Base-by-base conservation (phyloP, 2,113 vertebrate genomes). In the Tachycineta bicolor region DNA sequence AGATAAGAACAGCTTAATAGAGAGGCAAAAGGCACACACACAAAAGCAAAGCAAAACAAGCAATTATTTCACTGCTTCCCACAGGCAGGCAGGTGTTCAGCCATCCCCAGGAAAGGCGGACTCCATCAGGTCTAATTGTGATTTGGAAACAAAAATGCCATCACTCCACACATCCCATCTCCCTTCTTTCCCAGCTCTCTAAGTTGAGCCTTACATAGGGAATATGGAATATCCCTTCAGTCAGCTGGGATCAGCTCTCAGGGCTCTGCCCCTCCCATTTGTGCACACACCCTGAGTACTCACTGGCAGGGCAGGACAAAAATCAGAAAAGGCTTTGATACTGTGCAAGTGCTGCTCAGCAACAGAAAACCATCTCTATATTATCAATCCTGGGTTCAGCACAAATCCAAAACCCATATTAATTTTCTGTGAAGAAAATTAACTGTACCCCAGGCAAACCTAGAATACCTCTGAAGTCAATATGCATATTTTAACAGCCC, bases 221-320 rank as follows among this genome's bases (percentile, higher is more conserved):
- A 59, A 33, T 41, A 39, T 34, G 17, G n/a, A 26, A 22, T 25
- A 62, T 21, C 6, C 13, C 39, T 75, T 41, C 12, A 14, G 29
- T 47, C 14, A 68, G 5, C 3, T 62, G 39, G 17, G 29, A n/a
- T 47, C 47, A 62, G n/a, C 47, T 83, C n/a, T 44, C 39, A 46
- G 0, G 0, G 20, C 9, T 53, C 6, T 46, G 9, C 6, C 11
- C 8, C 7, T 60, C 20, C 5, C 19, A 59, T 3, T 10, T 52
- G 22, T 13, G 21, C 31, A 14, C 9, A 12, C 11, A 60, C 5
- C 5, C 16, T 29, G 20, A 34, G 43, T 43, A 9, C 11, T 18
- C 46, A n/a, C 14, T 37, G 33, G 10, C 23, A 53, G 9, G 7
- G 23, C 39, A 44, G 15, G 19, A n/a, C 14, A 28, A 67, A 74